Evolutionary conservation across 2,888 invertebrate genomes (phyloP).

Genomic region (Scaptomyza parva): DNA sequence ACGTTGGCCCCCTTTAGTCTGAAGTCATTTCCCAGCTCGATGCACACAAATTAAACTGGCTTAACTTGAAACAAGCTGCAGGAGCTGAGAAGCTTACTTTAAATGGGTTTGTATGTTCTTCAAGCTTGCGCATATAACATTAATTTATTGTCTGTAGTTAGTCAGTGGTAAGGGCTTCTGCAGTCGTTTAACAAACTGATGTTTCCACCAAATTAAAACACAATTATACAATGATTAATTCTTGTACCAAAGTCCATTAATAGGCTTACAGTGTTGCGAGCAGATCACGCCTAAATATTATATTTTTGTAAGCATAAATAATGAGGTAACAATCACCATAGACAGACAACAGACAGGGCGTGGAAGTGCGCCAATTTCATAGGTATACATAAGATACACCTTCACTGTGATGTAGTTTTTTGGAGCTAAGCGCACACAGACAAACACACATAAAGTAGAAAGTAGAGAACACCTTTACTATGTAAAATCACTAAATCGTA

Average conservation of each 20-base stretch:
- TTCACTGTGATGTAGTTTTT: slow-evolving; percentile 27
- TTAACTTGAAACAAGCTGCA: slow-evolving; percentile 41
- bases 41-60: slow-evolving; percentile 49
- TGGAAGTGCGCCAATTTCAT: slow-evolving; percentile 30
- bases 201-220: not conserved
- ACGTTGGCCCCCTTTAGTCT: slow-evolving; percentile 4
- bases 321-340: slow-evolving; percentile 42
- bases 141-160: slow-evolving; percentile 4
- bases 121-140: slow-evolving; percentile 20
- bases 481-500: slow-evolving; percentile 29
- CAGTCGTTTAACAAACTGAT: slow-evolving; percentile 15
- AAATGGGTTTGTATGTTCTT: not conserved
- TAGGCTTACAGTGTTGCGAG: slow-evolving; percentile 49
- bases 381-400: slow-evolving; percentile 49
- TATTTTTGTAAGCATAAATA: slow-evolving; percentile 63
- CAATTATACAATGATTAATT: slow-evolving; percentile 10
- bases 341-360: slow-evolving; percentile 49
- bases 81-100: slow-evolving; percentile 1
- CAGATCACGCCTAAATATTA: slow-evolving; percentile 62
- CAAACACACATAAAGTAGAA: slow-evolving; percentile 34
- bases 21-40: not conserved
- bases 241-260: slow-evolving; percentile 42
- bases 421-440: slow-evolving; percentile 10
- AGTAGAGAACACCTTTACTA: slow-evolving; percentile 29
- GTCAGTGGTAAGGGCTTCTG: slow-evolving; percentile 6